phyloP scores from a whole-genome alignment of 2,797 vertebrate genomes.

The Enteromius treurensis region DNA sequence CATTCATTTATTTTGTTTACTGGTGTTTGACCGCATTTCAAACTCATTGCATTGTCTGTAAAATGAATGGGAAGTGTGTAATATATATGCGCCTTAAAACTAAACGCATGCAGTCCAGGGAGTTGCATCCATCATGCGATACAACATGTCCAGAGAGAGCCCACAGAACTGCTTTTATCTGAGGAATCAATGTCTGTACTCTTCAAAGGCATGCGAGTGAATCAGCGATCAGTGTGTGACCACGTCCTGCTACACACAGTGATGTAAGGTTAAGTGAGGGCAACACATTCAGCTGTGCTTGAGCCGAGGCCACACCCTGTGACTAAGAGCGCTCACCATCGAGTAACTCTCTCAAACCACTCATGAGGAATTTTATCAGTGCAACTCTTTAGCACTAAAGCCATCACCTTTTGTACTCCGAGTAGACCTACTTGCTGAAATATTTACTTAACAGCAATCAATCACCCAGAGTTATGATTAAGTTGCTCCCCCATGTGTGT shows the following conservation, averaged over 20 bases:
- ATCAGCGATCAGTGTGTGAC: not conserved
- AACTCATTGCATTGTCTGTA: not conserved
- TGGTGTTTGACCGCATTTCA: not conserved
- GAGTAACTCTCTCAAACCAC: constrained; percentile 25
- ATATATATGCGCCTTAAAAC: not conserved
- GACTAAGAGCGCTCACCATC: not conserved
- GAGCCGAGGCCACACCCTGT: constrained; percentile 42
- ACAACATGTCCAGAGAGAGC: not conserved
- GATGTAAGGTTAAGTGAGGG: constrained; percentile 8
- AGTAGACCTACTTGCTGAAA: not conserved
- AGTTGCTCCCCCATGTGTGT: not conserved
- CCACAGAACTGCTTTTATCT: not conserved
- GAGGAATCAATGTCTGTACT: not conserved
- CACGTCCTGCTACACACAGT: constrained; percentile 2
- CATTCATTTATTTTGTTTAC: no score
- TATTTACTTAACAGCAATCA: not conserved
- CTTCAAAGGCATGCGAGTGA: constrained; percentile 13
- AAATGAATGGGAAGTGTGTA: not conserved
- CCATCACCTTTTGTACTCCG: not conserved
- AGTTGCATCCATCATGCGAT: not conserved
- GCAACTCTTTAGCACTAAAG: not conserved
- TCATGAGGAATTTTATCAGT: not conserved
- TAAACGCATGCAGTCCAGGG: not conserved
- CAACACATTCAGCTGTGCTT: constrained; percentile 16
- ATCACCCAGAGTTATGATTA: not conserved